Evolutionary conservation across 2,797 vertebrate species (phyloP).

Genomic region (Rhodeus uyekii): DNA sequence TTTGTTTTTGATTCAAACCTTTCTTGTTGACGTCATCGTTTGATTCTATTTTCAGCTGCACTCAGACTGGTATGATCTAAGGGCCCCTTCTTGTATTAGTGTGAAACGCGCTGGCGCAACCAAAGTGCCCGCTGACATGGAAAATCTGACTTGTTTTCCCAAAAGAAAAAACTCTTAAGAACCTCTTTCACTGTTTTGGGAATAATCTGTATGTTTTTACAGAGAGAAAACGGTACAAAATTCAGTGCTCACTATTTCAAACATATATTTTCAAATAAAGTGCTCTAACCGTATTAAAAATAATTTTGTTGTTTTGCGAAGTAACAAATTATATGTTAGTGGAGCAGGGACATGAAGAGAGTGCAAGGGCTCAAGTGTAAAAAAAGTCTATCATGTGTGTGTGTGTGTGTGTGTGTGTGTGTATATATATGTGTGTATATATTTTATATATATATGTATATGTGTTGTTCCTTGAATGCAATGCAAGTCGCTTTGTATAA

Average conservation of each 20-base stretch:
- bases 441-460: no score
- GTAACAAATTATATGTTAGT: not conserved
- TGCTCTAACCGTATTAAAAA: not conserved
- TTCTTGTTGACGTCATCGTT: conserved; percentile 41
- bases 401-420: no score
- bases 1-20: conserved; percentile 38
- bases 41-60: conserved; percentile 45
- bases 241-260: not conserved
- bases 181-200: conserved; percentile 25
- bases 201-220: not conserved
- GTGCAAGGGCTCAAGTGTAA: not conserved
- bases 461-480: no score
- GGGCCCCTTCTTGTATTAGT: conserved; percentile 61
- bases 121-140: conserved; percentile 64
- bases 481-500: no score
- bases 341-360: not conserved
- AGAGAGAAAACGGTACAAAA: not conserved
- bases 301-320: not conserved
- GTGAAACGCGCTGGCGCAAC: conserved; percentile 62
- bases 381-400: not conserved
- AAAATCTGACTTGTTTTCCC: conserved; percentile 78
- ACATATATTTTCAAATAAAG: not conserved
- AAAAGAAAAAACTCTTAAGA: conserved; percentile 66
- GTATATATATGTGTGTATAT: no score
- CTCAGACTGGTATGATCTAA: conserved; percentile 48